Evolutionary conservation across 2,888 invertebrate genomes (phyloP).

Genomic region (Conistra vaccinii): DNA sequence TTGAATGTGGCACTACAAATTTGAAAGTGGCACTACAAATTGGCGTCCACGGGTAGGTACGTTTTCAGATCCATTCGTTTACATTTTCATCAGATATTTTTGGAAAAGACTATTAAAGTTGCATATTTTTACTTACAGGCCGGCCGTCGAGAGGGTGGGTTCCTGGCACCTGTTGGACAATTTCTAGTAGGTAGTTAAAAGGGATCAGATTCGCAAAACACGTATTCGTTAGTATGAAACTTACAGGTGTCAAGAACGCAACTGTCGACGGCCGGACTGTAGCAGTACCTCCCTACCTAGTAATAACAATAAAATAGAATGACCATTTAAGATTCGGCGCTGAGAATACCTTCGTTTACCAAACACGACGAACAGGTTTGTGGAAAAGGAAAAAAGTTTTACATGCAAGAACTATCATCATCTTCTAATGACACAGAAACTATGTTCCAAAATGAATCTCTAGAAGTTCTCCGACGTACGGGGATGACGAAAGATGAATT

Average conservation of each 20-base stretch:
- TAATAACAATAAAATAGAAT: constrained; percentile 15
- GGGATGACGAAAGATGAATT: constrained; percentile 6
- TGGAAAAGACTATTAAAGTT: no score
- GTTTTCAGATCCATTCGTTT: neutral
- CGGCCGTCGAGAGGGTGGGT: no score
- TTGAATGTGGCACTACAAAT: no score
- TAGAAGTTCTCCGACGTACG: constrained; percentile 10
- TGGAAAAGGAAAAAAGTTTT: constrained; percentile 39
- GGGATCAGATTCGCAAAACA: no score
- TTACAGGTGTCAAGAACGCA: no score
- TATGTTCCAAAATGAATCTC: constrained; percentile 11
- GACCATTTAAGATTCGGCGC: constrained; percentile 34
- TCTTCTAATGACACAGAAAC: constrained; percentile 17
- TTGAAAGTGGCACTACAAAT: neutral
- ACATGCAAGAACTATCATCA: constrained; percentile 31
- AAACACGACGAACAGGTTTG: neutral
- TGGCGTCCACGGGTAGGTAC: neutral
- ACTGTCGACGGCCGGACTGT: no score
- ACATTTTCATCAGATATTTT: neutral
- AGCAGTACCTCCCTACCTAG: neutral
- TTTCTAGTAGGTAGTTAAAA: no score
- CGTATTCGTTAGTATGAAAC: no score
- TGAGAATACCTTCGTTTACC: neutral
- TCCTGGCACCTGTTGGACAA: no score
- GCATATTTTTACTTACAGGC: no score